phyloP scores from a whole-genome alignment of 2,888 invertebrate genomes.

The Gonocerus acuteangulatus region DNA sequence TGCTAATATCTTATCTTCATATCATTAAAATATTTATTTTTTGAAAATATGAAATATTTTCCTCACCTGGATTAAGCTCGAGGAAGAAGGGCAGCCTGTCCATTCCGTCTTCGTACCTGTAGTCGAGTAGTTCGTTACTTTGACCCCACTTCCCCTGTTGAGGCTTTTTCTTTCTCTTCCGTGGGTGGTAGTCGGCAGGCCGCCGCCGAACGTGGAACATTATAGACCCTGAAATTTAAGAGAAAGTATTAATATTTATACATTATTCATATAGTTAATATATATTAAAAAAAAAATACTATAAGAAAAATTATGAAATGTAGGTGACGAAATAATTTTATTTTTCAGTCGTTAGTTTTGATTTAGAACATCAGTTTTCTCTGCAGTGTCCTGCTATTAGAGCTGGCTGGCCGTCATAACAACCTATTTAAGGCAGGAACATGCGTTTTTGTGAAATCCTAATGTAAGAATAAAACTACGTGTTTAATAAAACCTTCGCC shows the following conservation, averaged over 20 bases:
- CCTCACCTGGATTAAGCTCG: conserved; percentile 68
- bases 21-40: too few species aligned
- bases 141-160: conserved; percentile 53
- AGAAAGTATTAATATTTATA: conserved; percentile 22
- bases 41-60: too few species aligned
- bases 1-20: too few species aligned
- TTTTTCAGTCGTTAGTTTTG: too few species aligned
- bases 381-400: too few species aligned
- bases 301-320: not conserved
- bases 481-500: too few species aligned
- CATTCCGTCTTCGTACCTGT: conserved; percentile 48
- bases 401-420: too few species aligned
- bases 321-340: too few species aligned
- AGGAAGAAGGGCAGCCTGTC: conserved; percentile 59
- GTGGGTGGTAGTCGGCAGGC: conserved; percentile 82
- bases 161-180: conserved; percentile 77
- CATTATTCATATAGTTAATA: not conserved
- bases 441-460: too few species aligned
- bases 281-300: not conserved
- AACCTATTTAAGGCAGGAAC: too few species aligned
- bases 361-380: too few species aligned
- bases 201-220: conserved; percentile 94
- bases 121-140: conserved; percentile 48
- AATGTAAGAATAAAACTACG: too few species aligned
- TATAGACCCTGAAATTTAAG: conserved; percentile 73